Conservation (phyloP, 92 coral and sea anemone species). For the Epizoanthus stellaris region DNA sequence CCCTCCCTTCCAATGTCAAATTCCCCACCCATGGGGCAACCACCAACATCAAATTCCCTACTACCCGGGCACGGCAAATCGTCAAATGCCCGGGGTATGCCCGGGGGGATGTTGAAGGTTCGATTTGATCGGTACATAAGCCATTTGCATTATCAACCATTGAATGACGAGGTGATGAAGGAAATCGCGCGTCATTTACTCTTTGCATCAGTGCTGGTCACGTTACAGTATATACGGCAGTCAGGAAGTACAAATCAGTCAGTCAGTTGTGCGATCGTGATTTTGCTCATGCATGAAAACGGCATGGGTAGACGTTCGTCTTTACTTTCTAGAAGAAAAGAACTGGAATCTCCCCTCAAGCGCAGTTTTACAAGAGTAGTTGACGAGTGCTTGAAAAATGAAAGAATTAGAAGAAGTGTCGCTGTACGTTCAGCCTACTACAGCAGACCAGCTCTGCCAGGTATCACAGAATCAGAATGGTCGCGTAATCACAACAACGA, state of each 20-base stretch:
- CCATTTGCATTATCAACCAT: too few species aligned
- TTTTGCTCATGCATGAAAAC: background rate
- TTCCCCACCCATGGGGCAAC: too few species aligned
- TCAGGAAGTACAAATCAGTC: background rate
- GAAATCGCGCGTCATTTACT: too few species aligned
- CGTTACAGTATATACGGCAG: background rate
- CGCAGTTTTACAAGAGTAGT: background rate
- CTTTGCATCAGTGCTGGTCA: too few species aligned
- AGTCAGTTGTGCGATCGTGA: background rate
- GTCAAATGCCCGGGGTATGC: too few species aligned
- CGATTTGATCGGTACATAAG: too few species aligned
- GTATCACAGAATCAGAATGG: background rate
- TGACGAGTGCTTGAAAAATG: slow-evolving; percentile 12
- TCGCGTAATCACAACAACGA: background rate
- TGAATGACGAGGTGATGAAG: too few species aligned
- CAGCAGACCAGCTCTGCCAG: background rate
- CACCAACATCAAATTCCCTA: too few species aligned
- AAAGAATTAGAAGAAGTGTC: background rate
- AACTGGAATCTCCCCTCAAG: background rate
- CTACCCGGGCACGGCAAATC: too few species aligned
- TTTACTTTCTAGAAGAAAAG: slow-evolving; percentile 5
- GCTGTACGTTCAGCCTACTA: background rate
- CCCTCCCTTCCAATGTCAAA: too few species aligned
- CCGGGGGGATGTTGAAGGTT: too few species aligned
- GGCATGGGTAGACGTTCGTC: slow-evolving; percentile 6